Conservation (phyloP, 1,140 invertebrate genomes). For the Eueides isabella region DNA sequence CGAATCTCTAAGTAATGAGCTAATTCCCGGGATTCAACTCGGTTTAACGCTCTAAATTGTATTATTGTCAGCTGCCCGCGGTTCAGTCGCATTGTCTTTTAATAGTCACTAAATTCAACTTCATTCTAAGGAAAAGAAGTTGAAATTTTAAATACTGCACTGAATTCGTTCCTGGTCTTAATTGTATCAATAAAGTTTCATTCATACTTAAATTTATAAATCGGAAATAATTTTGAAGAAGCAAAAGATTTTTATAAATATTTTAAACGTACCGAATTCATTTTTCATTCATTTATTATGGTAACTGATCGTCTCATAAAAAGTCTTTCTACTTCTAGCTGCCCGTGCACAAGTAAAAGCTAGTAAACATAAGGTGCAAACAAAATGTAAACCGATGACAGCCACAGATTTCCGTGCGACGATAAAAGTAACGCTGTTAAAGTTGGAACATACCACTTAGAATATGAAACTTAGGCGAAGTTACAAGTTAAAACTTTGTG, state of each 20-base stretch:
- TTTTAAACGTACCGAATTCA: no score
- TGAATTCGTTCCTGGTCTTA: neutral
- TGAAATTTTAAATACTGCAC: neutral
- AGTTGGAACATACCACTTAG: slow-evolving; percentile 10
- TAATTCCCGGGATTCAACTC: slow-evolving; percentile 32
- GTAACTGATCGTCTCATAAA: no score
- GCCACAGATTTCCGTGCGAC: slow-evolving; percentile 5
- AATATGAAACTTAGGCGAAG: neutral
- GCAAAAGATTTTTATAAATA: no score
- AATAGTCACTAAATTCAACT: slow-evolving; percentile 24
- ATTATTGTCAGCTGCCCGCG: slow-evolving; percentile 34
- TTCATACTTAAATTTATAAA: no score
- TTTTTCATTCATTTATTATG: no score
- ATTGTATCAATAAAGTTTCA: neutral
- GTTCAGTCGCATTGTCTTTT: slow-evolving; percentile 29
- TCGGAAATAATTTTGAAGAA: no score
- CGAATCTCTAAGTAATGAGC: slow-evolving; percentile 33
- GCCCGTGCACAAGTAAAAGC: neutral
- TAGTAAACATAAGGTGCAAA: neutral
- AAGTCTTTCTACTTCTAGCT: no score
- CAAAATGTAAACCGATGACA: neutral
- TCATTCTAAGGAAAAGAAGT: slow-evolving; percentile 3
- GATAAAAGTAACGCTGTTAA: slow-evolving; percentile 20
- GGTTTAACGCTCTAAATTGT: slow-evolving; percentile 35
- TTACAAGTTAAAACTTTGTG: neutral